Conservation (phyloP, 2,797 vertebrate genomes). For the Clamator glandarius region DNA sequence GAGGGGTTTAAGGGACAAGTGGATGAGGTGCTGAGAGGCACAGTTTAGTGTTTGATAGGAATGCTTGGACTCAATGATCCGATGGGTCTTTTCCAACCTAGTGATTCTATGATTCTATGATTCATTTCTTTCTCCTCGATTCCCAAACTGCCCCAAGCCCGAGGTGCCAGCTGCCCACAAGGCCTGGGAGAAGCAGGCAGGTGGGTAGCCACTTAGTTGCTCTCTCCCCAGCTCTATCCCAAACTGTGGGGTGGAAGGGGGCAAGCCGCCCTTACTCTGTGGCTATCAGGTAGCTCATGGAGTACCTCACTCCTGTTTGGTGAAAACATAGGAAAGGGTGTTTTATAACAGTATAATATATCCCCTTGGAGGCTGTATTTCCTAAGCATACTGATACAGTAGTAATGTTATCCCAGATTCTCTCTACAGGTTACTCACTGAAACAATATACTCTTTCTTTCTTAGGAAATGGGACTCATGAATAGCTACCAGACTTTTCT, state of each 20-base stretch:
- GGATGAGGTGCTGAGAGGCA: no score
- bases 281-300: not conserved
- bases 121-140: not conserved
- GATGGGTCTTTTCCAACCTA: no score
- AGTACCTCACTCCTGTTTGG: not conserved
- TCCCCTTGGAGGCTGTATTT: slow-evolving; percentile 2
- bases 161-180: rapidly evolving
- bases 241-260: not conserved
- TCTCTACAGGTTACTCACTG: slow-evolving; percentile 53
- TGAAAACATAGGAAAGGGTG: slow-evolving; percentile 1
- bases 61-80: no score
- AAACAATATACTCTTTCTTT: slow-evolving; percentile 72
- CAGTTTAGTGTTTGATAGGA: no score
- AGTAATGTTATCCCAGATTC: slow-evolving; percentile 68
- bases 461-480: slow-evolving; percentile 62
- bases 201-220: not conserved
- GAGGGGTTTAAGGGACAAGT: no score
- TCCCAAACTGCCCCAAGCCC: not conserved
- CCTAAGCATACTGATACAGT: slow-evolving; percentile 30
- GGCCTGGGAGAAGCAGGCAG: no score
- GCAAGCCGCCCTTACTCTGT: rapidly evolving
- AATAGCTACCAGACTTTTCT: slow-evolving; percentile 63
- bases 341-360: slow-evolving; percentile 36
- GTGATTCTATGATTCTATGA: no score
- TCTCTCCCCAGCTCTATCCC: not conserved